Evolutionary conservation across 2,797 vertebrate species (phyloP).

Genomic region (Sebastes itinus): DNA sequence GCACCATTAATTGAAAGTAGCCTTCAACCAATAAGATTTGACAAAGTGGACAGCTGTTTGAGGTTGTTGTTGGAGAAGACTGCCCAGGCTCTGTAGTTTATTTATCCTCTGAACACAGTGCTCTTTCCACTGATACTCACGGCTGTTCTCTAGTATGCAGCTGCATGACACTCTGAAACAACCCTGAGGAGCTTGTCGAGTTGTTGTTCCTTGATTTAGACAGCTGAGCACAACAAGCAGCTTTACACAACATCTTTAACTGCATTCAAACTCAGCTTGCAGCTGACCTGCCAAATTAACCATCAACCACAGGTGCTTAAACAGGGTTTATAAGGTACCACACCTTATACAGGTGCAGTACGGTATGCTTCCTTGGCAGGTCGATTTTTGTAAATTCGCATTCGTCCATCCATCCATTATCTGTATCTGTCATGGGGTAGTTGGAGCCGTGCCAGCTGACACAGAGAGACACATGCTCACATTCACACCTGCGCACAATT

Average conservation of each 20-base stretch:
- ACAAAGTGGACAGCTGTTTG: conserved; percentile 2
- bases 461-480: too few species aligned
- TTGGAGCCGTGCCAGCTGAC: too few species aligned
- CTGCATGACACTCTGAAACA: conserved; percentile 6
- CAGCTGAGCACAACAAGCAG: not conserved
- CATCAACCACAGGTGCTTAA: too few species aligned
- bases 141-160: not conserved
- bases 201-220: not conserved
- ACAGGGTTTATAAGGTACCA: not conserved
- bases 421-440: too few species aligned
- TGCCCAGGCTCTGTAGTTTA: conserved; percentile 5
- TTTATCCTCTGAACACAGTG: conserved; percentile 4
- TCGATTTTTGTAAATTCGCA: not conserved
- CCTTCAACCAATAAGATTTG: not conserved
- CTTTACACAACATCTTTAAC: too few species aligned
- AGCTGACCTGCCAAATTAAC: too few species aligned
- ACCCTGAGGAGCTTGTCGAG: not conserved
- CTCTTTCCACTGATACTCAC: not conserved
- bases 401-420: too few species aligned
- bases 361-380: not conserved
- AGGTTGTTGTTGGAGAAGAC: not conserved
- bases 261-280: too few species aligned
- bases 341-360: not conserved
- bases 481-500: too few species aligned
- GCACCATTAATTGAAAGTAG: too few species aligned